phyloP scores from a whole-genome alignment of 2,113 vertebrate species.

The Anguilla japonica region DNA sequence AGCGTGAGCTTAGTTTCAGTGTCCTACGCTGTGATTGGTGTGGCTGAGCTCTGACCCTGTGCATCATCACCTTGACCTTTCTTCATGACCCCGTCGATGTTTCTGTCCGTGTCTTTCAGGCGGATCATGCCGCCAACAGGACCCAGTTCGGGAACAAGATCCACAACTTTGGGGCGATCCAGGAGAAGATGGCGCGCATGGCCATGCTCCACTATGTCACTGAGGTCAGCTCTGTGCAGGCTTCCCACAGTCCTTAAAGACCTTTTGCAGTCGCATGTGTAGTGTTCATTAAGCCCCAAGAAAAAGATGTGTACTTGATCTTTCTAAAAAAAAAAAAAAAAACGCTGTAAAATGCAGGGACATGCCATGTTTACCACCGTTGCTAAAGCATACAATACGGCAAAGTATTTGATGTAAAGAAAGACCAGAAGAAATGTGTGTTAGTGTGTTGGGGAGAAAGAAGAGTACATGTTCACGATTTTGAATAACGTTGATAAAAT shows the following conservation, averaged over 20 bases:
- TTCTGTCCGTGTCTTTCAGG: slow-evolving; percentile 57
- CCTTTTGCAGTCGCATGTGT: not conserved
- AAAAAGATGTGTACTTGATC: no score
- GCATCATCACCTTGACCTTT: not conserved
- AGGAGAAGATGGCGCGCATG: slow-evolving; percentile 87
- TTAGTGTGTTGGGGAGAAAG: no score
- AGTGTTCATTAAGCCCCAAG: no score
- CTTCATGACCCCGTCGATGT: not conserved
- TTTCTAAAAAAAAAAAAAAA: no score
- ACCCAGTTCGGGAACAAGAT: slow-evolving; percentile 88
- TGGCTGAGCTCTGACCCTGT: not conserved
- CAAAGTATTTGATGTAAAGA: no score
- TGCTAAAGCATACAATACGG: no score
- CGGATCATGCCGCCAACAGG: slow-evolving; percentile 81
- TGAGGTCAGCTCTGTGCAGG: slow-evolving; percentile 67
- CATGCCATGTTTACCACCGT: no score
- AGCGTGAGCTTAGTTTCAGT: not conserved
- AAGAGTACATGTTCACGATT: no score
- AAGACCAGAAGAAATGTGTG: no score
- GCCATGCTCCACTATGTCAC: slow-evolving; percentile 82
- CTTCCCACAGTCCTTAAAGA: not conserved
- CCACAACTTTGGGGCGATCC: slow-evolving; percentile 80
- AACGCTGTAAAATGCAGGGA: no score
- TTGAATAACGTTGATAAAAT: no score
- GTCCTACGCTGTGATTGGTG: not conserved